These are phyloP conservation scores for Xiphias gladius DNA, from an alignment of 2,113 vertebrate genomes.

Conservation along the genomic window DNA sequence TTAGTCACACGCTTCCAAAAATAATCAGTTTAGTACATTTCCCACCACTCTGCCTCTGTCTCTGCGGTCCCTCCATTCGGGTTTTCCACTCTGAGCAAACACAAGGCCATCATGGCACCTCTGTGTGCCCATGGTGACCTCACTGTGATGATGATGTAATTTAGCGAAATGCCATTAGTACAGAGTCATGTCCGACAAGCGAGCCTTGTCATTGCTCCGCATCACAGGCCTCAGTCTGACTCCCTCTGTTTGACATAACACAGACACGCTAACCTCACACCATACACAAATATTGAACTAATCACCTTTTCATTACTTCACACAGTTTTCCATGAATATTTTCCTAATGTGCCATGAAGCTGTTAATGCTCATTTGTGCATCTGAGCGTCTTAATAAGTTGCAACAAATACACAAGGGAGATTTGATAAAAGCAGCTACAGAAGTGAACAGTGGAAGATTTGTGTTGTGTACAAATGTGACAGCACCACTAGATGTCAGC, in stretches of 20 bases:
- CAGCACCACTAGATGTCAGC: constrained; percentile 81
- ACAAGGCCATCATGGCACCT: constrained; percentile 63
- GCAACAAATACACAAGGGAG: background rate
- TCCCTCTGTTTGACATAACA: constrained; percentile 63
- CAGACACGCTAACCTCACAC: constrained; percentile 64
- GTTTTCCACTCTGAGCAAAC: constrained; percentile 52
- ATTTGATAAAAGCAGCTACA: background rate
- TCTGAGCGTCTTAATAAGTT: background rate
- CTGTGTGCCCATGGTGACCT: constrained; percentile 73
- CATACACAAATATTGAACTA: constrained; percentile 55
- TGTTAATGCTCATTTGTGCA: constrained; percentile 31
- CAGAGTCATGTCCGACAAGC: constrained; percentile 54
- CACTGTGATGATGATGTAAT: constrained; percentile 80
- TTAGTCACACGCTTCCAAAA: background rate
- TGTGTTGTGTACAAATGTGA: constrained; percentile 30
- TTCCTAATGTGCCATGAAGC: constrained; percentile 20
- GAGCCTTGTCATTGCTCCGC: constrained; percentile 64
- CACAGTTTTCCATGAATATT: constrained; percentile 55
- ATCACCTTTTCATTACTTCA: constrained; percentile 70
- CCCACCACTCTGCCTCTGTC: constrained; percentile 8
- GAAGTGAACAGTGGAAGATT: background rate
- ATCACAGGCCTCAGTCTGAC: constrained; percentile 49
- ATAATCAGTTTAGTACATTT: background rate
- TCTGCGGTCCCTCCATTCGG: constrained; percentile 37
- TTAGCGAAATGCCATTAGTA: constrained; percentile 52